These are phyloP conservation scores for Drosophila ercepeae DNA, from an alignment of 1,140 invertebrate genomes.

Conservation along the genomic window DNA sequence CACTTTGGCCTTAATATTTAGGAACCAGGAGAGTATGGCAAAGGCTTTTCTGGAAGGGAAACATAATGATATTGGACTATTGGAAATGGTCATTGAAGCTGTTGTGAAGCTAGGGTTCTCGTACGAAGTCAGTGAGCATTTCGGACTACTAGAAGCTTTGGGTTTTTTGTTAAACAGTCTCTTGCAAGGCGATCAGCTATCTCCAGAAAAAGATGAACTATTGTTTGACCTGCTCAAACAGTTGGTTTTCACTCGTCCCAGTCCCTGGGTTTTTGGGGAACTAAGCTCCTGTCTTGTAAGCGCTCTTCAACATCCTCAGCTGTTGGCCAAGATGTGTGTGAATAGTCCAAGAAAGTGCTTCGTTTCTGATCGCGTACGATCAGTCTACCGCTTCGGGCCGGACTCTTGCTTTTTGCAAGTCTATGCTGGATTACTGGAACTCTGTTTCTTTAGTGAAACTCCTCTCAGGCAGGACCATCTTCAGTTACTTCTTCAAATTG, in stretches of 20 bases:
- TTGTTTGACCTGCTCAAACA: conserved; percentile 64
- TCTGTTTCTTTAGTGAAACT: conserved; percentile 56
- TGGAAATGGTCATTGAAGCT: conserved; percentile 57
- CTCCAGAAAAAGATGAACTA: background rate
- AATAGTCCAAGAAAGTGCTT: conserved; percentile 59
- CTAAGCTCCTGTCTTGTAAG: conserved; percentile 60
- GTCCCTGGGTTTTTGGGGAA: conserved; percentile 65
- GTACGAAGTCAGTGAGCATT: conserved; percentile 60
- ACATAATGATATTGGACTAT: conserved; percentile 45
- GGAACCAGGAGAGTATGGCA: conserved; percentile 26
- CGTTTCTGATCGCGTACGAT: conserved; percentile 63
- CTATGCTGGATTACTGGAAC: conserved; percentile 69
- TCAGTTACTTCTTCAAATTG: conserved; percentile 52
- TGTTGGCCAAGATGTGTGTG: conserved; percentile 52
- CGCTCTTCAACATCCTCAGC: conserved; percentile 23
- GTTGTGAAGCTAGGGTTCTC: conserved; percentile 66
- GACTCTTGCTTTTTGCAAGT: conserved; percentile 74
- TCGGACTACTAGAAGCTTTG: conserved; percentile 65
- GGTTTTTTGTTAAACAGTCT: conserved; percentile 52
- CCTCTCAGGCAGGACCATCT: conserved; percentile 48
- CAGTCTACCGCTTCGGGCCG: conserved; percentile 62
- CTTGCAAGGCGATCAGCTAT: conserved; percentile 1
- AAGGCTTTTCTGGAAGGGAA: conserved; percentile 36
- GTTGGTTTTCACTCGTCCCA: conserved; percentile 67
- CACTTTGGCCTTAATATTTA: conserved; percentile 61